Conservation (phyloP, 2,888 invertebrate species). For the Bedellia somnulentella region DNA sequence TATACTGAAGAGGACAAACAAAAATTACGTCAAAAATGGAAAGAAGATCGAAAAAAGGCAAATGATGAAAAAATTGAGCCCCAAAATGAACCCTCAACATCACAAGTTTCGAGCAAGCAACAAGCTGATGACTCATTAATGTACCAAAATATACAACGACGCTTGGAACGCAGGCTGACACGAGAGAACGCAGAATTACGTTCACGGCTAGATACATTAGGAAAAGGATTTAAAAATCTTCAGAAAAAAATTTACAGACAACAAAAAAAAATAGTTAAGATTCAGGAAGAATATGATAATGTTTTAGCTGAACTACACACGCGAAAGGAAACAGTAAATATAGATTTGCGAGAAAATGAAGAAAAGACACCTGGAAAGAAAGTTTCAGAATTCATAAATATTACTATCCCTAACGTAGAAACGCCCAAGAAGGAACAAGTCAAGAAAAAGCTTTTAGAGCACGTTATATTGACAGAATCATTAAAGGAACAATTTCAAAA, state of each 20-base stretch:
- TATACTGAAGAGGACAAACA: no score
- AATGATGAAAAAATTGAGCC: conserved; percentile 1
- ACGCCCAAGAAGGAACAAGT: conserved; percentile 5
- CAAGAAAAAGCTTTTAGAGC: conserved; percentile 5
- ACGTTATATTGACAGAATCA: conserved; percentile 4
- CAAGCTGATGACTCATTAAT: no score
- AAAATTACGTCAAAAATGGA: no score
- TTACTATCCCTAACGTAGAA: conserved; percentile 5
- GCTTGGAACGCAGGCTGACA: no score
- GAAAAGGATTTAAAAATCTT: conserved; percentile 4
- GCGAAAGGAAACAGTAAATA: conserved; percentile 1
- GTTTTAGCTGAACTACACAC: conserved; percentile 1
- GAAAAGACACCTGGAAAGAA: conserved; percentile 1
- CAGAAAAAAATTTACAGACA: conserved; percentile 2
- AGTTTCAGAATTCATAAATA: conserved; percentile 3
- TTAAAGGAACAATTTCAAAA: conserved; percentile 1
- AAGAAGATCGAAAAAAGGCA: no score
- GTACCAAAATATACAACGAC: no score
- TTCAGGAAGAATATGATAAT: conserved; percentile 4
- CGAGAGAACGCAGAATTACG: conserved; percentile 1
- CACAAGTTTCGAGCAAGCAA: conserved; percentile 1
- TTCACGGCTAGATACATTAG: conserved; percentile 4
- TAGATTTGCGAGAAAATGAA: neutral
- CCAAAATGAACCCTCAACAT: conserved; percentile 1
- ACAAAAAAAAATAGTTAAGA: conserved; percentile 2